Evolutionary conservation across 2,888 invertebrate species (phyloP).

Genomic region (Pantelozetes paolii): DNA sequence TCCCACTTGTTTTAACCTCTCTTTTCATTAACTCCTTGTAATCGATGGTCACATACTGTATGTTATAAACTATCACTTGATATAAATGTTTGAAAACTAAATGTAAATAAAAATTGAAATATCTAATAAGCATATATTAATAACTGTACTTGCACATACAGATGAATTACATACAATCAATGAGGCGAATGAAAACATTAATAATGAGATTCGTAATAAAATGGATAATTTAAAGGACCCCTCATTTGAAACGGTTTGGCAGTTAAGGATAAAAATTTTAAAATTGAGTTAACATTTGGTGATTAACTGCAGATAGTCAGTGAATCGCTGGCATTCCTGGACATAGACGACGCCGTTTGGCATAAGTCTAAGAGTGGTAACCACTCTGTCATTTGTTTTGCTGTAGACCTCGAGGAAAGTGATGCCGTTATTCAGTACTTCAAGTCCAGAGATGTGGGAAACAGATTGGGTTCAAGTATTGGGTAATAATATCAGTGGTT

Average conservation of each 20-base stretch:
- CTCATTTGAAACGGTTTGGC: conserved; percentile 33
- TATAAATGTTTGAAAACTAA: too few species aligned
- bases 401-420: conserved; percentile 41
- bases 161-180: conserved; percentile 30
- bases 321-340: conserved; percentile 58
- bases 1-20: too few species aligned
- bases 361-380: conserved; percentile 57
- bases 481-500: conserved; percentile 29
- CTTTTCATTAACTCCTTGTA: too few species aligned
- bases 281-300: background rate
- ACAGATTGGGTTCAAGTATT: conserved; percentile 25
- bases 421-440: conserved; percentile 43
- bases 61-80: too few species aligned
- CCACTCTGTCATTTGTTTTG: conserved; percentile 55
- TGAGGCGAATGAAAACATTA: conserved; percentile 31
- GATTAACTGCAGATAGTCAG: conserved; percentile 55
- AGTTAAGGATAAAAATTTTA: background rate
- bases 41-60: too few species aligned
- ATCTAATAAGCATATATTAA: too few species aligned
- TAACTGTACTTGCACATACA: background rate
- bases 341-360: conserved; percentile 61
- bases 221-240: conserved; percentile 11
- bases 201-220: conserved; percentile 13
- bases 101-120: too few species aligned
- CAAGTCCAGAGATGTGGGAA: conserved; percentile 32